Base-by-base conservation (phyloP, 2,113 vertebrate genomes). In the Nettapus auritus region DNA sequence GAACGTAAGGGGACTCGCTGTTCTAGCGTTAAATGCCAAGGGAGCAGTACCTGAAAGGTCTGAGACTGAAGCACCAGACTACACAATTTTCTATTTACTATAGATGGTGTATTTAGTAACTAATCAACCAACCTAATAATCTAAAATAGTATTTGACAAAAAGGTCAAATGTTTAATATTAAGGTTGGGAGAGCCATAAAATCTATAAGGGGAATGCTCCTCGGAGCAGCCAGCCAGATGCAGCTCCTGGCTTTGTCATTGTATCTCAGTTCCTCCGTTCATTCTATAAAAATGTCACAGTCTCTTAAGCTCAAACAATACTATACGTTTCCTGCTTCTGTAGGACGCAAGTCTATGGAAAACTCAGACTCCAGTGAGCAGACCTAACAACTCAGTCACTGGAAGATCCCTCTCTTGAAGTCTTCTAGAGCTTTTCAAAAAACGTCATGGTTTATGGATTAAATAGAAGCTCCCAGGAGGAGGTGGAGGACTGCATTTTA, bases 121-220 rank as follows among this genome's bases (percentile, higher is more conserved):
- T 97, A 97, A 98, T 98, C 97, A 96, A 95, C 83, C 96, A 97
- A 91, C 90, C 87, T 96, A 97, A 97, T 97, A 97, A 95, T 89
- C 90, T 93, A 88, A 96, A 98, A 96, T 68, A 96, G 76, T 93
- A 96, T 97, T 97, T 97, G 98, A 97, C 97, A 96, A 92, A 98
- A 98, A 98, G 98, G 97, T 97, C 97, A 97, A 98, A 57, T 97
- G 93, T 96, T 97, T 97, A 96, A 97, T 96, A 97, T 93, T 96
- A 96, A 91, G 93, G 80, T 91, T 84, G 93, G 90, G 88, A 96
- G 53, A 95, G 76, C 84, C 89, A 96, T 97, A 97, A 97, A 97
- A 93, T 97, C 92, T 90, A 38, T 96, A 92, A 93, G 88, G 68
- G 94, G 95, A 97, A 93, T 81, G 87, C 89, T 97, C 84, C 1